These are phyloP conservation scores for Eupithecia tripunctaria DNA, from an alignment of 2,888 invertebrate species.

Conservation along the genomic window DNA sequence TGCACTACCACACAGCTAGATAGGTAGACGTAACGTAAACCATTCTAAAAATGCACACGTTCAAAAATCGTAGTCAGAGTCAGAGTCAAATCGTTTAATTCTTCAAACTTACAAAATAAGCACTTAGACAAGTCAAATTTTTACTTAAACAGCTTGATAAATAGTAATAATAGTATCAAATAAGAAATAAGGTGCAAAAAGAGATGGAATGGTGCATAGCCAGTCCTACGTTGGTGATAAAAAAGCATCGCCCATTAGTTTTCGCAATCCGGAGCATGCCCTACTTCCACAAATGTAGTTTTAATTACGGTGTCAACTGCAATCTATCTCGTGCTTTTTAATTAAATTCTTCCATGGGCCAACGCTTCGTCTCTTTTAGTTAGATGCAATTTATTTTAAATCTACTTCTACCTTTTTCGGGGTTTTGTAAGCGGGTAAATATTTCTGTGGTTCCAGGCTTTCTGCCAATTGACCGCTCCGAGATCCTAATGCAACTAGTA, in stretches of 20 bases:
- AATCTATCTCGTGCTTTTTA: slow-evolving; percentile 4
- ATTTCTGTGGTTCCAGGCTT: not conserved
- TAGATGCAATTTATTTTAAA: not conserved
- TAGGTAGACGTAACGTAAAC: no score
- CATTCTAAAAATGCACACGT: no score
- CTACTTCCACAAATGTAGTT: slow-evolving; percentile 10
- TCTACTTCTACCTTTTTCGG: not conserved
- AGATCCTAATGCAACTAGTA: no score
- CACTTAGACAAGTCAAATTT: no score
- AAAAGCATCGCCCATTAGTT: slow-evolving; percentile 2
- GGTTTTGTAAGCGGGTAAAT: not conserved
- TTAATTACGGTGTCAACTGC: slow-evolving; percentile 3
- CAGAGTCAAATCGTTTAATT: no score
- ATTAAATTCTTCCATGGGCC: not conserved
- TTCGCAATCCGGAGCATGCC: slow-evolving; percentile 3
- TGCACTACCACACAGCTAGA: no score
- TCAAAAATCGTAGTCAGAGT: no score
- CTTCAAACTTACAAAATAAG: no score
- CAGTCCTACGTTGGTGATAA: not conserved
- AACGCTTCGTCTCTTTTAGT: not conserved
- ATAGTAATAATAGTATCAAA: no score
- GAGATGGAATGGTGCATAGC: not conserved
- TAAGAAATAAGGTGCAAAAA: no score
- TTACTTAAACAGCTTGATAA: no score
- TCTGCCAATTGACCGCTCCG: not conserved